Evolutionary conservation across 2,113 vertebrate species (phyloP).

Genomic region (Oenanthe oenanthe): DNA sequence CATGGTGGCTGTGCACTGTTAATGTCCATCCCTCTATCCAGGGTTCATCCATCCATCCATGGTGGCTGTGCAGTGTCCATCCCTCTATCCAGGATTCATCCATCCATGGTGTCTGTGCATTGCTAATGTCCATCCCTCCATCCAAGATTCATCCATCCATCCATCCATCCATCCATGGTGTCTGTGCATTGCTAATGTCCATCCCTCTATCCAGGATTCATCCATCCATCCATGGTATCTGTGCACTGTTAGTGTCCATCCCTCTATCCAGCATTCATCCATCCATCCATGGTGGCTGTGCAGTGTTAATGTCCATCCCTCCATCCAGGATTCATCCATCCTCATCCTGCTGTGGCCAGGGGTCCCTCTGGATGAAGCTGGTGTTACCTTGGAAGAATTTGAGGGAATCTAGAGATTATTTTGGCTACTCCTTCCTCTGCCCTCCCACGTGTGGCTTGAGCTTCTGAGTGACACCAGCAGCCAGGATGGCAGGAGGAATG

Average conservation of each 20-base stretch:
- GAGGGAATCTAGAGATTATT: neutral
- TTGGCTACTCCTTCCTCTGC: neutral
- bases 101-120: rapidly evolving
- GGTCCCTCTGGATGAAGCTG: rapidly evolving
- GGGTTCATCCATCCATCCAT: rapidly evolving
- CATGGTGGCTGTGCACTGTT: neutral
- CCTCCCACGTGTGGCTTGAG: neutral
- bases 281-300: rapidly evolving
- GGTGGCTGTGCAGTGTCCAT: neutral
- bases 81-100: neutral
- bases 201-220: neutral
- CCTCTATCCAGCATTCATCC: neutral
- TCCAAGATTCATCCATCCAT: too few relatives aligned
- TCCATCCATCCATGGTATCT: rapidly evolving
- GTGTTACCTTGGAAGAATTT: neutral
- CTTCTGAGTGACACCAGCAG: neutral
- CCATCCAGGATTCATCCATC: rapidly evolving
- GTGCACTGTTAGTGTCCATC: neutral
- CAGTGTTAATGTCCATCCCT: neutral
- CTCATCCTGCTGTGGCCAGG: rapidly evolving
- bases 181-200: neutral
- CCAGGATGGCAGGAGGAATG: neutral
- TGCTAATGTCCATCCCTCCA: neutral
- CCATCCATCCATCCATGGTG: rapidly evolving
- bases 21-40: neutral